Conservation (phyloP, 2,888 invertebrate species). For the Heliothis peltigera region DNA sequence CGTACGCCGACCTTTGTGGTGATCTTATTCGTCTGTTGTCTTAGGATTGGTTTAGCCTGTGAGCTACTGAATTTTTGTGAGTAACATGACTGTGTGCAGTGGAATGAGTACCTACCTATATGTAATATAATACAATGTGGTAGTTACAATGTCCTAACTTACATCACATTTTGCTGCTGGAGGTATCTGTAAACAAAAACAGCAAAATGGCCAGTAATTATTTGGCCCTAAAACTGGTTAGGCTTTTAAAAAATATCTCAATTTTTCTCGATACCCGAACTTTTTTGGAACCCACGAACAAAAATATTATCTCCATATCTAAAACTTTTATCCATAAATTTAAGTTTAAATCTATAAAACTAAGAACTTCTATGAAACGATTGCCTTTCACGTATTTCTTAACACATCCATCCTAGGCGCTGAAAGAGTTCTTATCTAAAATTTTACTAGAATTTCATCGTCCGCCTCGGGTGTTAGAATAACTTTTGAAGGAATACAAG, state of each 20-base stretch:
- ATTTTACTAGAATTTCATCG: conserved; percentile 52
- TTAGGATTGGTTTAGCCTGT: no score
- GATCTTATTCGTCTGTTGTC: conserved; percentile 6
- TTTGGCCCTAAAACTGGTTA: no score
- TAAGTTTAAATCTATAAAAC: conserved; percentile 12
- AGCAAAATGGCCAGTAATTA: no score
- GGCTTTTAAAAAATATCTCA: no score
- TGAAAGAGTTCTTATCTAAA: conserved; percentile 44
- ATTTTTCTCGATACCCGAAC: not conserved
- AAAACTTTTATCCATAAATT: conserved; percentile 24
- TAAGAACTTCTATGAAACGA: conserved; percentile 9
- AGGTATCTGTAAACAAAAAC: no score
- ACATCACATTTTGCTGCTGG: no score
- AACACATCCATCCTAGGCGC: conserved; percentile 31
- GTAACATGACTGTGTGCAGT: no score
- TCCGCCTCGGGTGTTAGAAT: conserved; percentile 53
- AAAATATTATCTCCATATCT: not conserved
- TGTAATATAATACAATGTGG: no score
- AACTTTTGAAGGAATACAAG: conserved; percentile 69
- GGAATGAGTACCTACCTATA: no score
- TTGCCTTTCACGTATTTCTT: conserved; percentile 32
- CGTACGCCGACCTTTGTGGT: conserved; percentile 34
- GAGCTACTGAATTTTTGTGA: no score
- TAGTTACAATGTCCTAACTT: no score
- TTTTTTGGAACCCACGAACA: conserved; percentile 10